Evolutionary conservation across 1,140 invertebrate genomes (phyloP).

Genomic region (Saccostrea glomerata): DNA sequence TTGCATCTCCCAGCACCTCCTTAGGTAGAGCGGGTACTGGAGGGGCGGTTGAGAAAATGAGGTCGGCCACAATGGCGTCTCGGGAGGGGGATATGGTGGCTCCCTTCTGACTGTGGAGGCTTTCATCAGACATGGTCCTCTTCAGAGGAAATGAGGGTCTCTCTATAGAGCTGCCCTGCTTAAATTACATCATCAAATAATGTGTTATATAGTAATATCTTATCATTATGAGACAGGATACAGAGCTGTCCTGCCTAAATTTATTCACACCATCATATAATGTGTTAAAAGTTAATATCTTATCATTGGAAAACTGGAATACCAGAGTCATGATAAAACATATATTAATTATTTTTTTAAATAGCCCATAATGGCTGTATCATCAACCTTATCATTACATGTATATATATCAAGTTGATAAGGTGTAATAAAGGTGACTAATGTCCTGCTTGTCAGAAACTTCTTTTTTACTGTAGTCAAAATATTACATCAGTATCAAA

Average conservation of each 20-base stretch:
- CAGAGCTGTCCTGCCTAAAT: neutral
- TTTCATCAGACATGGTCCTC: conserved; percentile 77
- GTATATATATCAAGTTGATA: neutral
- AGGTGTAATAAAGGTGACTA: neutral
- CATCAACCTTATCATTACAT: neutral
- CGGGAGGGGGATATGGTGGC: conserved; percentile 55
- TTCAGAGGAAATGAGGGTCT: conserved; percentile 55
- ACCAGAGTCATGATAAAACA: neutral
- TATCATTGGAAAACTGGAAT: conserved; percentile 4
- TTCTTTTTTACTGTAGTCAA: too few relatives aligned
- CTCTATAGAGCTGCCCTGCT: neutral
- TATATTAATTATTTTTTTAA: neutral
- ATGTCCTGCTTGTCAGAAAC: neutral
- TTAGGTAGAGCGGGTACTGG: conserved; percentile 79
- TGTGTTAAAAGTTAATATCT: neutral
- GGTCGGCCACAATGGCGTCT: conserved; percentile 78
- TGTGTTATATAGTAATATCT: neutral
- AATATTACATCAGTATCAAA: too few relatives aligned
- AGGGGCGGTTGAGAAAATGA: conserved; percentile 86
- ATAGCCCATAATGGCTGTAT: neutral
- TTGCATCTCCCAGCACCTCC: conserved; percentile 83
- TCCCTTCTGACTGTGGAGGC: conserved; percentile 72
- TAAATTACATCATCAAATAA: neutral
- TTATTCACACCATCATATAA: neutral
- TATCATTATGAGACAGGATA: neutral